Conservation (phyloP, 1,140 invertebrate species). For the Geopemphigus sp. region DNA sequence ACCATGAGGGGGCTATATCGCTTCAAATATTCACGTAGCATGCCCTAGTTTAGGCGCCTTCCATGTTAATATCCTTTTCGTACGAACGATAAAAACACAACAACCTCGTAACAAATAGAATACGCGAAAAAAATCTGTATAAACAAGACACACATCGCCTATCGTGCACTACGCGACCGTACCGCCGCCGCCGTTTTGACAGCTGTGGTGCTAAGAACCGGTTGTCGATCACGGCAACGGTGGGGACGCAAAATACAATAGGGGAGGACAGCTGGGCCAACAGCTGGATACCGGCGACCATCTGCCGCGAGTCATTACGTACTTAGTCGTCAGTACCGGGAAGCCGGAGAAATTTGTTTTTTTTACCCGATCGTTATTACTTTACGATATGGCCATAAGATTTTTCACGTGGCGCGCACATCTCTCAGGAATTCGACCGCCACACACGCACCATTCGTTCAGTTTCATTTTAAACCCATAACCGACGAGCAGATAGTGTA, state of each 20-base stretch:
- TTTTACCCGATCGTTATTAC: too few species aligned
- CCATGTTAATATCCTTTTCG: too few species aligned
- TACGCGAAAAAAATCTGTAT: not conserved
- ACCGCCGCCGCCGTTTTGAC: not conserved
- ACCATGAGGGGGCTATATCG: not conserved
- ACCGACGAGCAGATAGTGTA: not conserved
- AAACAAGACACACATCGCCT: too few species aligned
- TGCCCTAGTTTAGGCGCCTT: not conserved
- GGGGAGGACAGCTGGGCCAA: conserved; percentile 48
- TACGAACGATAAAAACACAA: not conserved
- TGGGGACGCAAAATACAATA: conserved; percentile 23
- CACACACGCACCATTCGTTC: not conserved
- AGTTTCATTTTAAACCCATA: too few species aligned
- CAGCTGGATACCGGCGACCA: conserved; percentile 47
- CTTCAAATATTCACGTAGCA: not conserved
- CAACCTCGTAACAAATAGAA: not conserved
- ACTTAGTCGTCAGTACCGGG: not conserved
- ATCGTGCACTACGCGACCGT: too few species aligned
- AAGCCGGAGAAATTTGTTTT: too few species aligned
- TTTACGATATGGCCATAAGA: too few species aligned
- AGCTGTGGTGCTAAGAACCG: conserved; percentile 37
- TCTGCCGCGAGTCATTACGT: conserved; percentile 8
- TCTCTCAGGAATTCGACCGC: too few species aligned
- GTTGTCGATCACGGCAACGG: not conserved
- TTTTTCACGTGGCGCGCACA: not conserved